Evolutionary conservation across 1,140 invertebrate species (phyloP), one percentile per base, ranked within the genome.

Genomic region (Gonioctena quinquepunctata): DNA sequence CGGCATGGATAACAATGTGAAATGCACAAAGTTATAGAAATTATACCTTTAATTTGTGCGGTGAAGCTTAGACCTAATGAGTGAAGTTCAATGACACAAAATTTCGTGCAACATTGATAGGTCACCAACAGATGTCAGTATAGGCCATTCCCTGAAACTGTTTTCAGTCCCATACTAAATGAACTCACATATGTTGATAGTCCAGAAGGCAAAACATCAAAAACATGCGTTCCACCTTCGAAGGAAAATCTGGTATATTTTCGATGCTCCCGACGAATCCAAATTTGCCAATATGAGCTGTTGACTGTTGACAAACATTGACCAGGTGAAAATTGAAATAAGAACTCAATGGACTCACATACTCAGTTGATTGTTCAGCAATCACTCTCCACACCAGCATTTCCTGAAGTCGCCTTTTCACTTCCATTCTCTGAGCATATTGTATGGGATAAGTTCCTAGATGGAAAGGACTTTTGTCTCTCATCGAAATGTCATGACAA

Each of bases 81-180:
- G n/a, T n/a, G n/a, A n/a, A n/a, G n/a, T n/a, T n/a, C n/a, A n/a
- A n/a, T n/a, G n/a, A n/a, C n/a, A n/a, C n/a, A n/a, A n/a, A n/a
- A n/a, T n/a, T n/a, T n/a, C n/a, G n/a, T n/a, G n/a, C n/a, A n/a
- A n/a, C n/a, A n/a, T n/a, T n/a, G n/a, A n/a, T n/a, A n/a, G n/a
- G n/a, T n/a, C n/a, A n/a, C n/a, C n/a, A n/a, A n/a, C n/a, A n/a
- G n/a, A n/a, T n/a, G n/a, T n/a, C n/a, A n/a, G n/a, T n/a, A n/a
- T n/a, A n/a, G n/a, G n/a, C n/a, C n/a, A n/a, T n/a, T n/a, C n/a
- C 1, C 1, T 2, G 1, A 1, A 33, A 33, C 6, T 13, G 28
- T 33, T 13, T 63, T 18, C 0, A 87, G 33, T 11, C 63, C 49
- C 21, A 3, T 52, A n/a, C 59, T 65, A n/a, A 66, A 59, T n/a